Percentiles rank a stretch among this genome's conserved stretches.
Conservation (phyloP, 2,888 invertebrate species). For the Dusona sp. region DNA sequence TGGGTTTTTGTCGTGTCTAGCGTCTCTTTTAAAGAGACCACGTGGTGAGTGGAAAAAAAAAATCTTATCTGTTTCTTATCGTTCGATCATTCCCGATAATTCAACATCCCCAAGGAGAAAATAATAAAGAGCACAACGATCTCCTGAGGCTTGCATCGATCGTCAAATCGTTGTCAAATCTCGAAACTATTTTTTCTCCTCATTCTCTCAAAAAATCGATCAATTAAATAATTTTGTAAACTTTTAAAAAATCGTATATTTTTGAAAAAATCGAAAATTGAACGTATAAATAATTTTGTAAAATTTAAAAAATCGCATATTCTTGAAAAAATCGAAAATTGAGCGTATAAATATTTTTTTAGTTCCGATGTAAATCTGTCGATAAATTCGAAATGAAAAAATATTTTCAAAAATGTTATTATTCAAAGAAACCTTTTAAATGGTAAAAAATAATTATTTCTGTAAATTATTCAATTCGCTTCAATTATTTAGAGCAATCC, state of each 20-base stretch:
- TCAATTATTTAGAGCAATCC: not conserved
- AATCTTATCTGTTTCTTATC: constrained; percentile 15
- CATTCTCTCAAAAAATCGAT: not conserved
- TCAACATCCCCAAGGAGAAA: not conserved
- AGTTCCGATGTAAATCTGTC: not conserved
- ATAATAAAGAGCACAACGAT: not conserved
- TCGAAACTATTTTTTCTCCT: not conserved
- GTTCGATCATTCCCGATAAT: not conserved
- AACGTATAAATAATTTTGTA: not conserved
- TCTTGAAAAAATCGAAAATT: too few species aligned
- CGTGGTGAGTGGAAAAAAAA: not conserved
- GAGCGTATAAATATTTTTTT: not conserved
- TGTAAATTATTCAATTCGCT: not conserved
- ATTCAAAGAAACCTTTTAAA: too few species aligned
- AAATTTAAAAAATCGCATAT: not conserved
- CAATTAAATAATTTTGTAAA: not conserved
- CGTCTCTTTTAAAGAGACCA: not conserved
- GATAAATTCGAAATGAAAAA: too few species aligned
- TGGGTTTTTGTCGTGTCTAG: not conserved
- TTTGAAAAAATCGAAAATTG: too few species aligned
- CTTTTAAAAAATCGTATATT: not conserved
- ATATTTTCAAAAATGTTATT: too few species aligned
- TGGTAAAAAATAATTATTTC: too few species aligned
- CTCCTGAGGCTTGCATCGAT: not conserved
- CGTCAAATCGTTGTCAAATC: not conserved